A percentile compares a stretch with the other conserved stretches of the same genome.
phyloP scores from a whole-genome alignment of 2,113 vertebrate genomes.

The Paralichthys olivaceus region DNA sequence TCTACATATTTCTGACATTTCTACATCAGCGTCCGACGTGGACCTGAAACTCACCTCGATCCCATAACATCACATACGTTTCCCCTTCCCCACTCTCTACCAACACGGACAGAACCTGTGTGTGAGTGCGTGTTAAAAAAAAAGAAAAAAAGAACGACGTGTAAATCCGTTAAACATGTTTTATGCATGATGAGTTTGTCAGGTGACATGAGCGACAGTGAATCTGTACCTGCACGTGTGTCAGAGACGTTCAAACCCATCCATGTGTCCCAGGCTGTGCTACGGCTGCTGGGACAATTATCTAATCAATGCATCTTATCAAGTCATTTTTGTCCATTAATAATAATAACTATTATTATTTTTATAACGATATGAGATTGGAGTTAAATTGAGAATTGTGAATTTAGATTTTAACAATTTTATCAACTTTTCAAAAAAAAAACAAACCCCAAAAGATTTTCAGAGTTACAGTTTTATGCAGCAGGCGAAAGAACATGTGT shows the following conservation, averaged over 20 bases:
- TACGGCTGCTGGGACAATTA: neutral
- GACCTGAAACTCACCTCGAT: slow-evolving; percentile 38
- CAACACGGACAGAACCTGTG: neutral
- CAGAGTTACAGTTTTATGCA: too few species aligned
- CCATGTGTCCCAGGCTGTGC: neutral
- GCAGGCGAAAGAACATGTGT: neutral
- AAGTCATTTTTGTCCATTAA: neutral
- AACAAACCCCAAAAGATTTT: too few species aligned
- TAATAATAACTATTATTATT: too few species aligned
- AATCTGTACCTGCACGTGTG: too few species aligned
- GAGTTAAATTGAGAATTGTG: too few species aligned
- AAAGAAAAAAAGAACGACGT: too few species aligned
- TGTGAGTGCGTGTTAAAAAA: slow-evolving; percentile 6
- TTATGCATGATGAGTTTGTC: slow-evolving; percentile 23
- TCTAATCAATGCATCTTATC: neutral
- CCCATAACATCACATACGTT: slow-evolving; percentile 70
- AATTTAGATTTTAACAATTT: neutral
- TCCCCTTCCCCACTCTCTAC: slow-evolving; percentile 39
- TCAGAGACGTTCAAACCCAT: too few species aligned
- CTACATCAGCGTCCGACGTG: slow-evolving; percentile 29
- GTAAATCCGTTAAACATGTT: too few species aligned
- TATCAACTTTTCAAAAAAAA: too few species aligned
- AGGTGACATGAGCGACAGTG: neutral
- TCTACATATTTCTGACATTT: slow-evolving; percentile 32
- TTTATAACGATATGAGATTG: too few species aligned